Evolutionary conservation across 1,140 invertebrate genomes (phyloP).

Genomic region (Bombus pascuorum): DNA sequence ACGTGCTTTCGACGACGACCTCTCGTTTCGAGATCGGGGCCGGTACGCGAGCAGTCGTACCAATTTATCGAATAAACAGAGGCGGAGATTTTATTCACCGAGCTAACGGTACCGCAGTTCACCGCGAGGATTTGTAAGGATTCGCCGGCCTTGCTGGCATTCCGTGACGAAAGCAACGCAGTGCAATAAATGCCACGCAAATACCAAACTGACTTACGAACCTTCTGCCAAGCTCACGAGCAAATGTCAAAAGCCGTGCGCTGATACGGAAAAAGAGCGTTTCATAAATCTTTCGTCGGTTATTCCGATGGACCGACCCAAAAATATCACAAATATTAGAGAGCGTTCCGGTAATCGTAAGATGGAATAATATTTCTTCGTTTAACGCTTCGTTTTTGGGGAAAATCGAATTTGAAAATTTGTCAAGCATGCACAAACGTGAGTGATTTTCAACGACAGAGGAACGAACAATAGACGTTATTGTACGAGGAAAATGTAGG

Average conservation of each 20-base stretch:
- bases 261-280: slow-evolving; percentile 4
- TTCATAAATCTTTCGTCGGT: slow-evolving; percentile 13
- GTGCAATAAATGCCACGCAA: slow-evolving; percentile 71
- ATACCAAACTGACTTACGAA: slow-evolving; percentile 66
- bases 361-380: too few relatives aligned
- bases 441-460: too few relatives aligned
- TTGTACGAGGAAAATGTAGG: too few relatives aligned
- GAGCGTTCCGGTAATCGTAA: too few relatives aligned
- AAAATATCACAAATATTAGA: too few relatives aligned
- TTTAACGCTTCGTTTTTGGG: too few relatives aligned
- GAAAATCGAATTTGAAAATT: too few relatives aligned
- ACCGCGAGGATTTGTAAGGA: slow-evolving; percentile 56
- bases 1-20: not conserved
- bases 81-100: slow-evolving; percentile 12
- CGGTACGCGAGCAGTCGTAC: not conserved
- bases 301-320: not conserved
- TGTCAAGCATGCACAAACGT: too few relatives aligned
- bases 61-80: slow-evolving; percentile 28
- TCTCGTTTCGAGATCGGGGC: not conserved
- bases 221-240: slow-evolving; percentile 24
- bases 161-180: slow-evolving; percentile 50
- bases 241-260: slow-evolving; percentile 61
- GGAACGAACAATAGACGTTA: too few relatives aligned
- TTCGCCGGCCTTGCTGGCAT: slow-evolving; percentile 54
- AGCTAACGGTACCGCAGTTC: slow-evolving; percentile 32